Evolutionary conservation across 2,888 invertebrate genomes (phyloP).

Genomic region (Sepioteuthis lessoniana): DNA sequence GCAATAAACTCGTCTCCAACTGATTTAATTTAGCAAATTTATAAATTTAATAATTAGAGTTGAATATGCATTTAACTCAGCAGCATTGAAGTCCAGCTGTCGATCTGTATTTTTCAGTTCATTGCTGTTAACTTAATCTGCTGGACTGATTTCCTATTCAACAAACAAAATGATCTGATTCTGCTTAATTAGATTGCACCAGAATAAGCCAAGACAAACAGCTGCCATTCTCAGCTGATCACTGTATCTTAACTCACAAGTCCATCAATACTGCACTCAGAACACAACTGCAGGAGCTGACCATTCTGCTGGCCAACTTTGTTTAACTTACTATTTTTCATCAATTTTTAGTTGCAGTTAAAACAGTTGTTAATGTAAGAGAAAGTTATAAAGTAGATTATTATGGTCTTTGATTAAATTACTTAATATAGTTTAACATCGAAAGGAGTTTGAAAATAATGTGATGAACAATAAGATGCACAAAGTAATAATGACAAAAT

Average conservation of each 20-base stretch:
- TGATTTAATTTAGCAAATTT: not conserved
- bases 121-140: not conserved
- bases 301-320: not conserved
- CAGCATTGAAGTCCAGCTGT: not conserved
- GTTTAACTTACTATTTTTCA: too few relatives aligned
- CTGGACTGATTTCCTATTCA: not conserved
- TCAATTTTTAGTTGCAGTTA: too few relatives aligned
- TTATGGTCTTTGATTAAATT: too few relatives aligned
- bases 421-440: too few relatives aligned
- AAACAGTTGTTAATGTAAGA: too few relatives aligned
- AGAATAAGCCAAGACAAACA: not conserved
- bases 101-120: not conserved
- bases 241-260: not conserved
- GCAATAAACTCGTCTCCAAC: too few relatives aligned
- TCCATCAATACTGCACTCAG: not conserved
- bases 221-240: constrained; percentile 33
- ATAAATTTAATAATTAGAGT: not conserved
- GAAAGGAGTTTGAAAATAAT: too few relatives aligned
- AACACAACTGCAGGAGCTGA: not conserved
- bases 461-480: too few relatives aligned
- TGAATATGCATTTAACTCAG: not conserved
- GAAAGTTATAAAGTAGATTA: too few relatives aligned
- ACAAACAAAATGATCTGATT: not conserved
- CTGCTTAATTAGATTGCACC: not conserved
- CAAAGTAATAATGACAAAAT: too few relatives aligned